These are phyloP conservation scores for Thecophora atra DNA, from an alignment of 2,888 invertebrate genomes.

Conservation along the genomic window DNA sequence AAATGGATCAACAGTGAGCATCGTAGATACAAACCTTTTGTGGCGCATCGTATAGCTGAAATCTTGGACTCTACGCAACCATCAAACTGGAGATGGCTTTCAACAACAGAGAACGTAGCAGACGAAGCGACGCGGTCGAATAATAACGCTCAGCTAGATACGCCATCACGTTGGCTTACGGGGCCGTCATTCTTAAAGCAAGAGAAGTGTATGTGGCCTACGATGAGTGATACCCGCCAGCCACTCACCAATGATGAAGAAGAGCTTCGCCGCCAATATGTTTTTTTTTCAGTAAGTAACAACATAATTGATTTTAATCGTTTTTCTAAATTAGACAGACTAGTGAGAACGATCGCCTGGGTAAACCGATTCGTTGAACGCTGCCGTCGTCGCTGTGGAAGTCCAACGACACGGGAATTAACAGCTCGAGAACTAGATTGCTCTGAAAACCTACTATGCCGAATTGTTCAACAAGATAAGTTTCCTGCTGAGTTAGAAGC, in stretches of 20 bases:
- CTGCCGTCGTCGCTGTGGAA: no score
- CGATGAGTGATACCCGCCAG: background rate
- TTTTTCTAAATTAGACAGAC: no score
- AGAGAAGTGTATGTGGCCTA: conserved; percentile 18
- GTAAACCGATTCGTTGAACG: no score
- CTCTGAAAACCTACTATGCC: no score
- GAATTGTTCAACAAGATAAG: background rate
- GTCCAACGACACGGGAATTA: no score
- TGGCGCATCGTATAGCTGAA: conserved; percentile 39
- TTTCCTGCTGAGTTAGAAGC: background rate
- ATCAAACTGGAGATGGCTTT: conserved; percentile 22
- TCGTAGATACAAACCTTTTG: conserved; percentile 46
- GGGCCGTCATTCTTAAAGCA: background rate
- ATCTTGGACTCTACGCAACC: background rate
- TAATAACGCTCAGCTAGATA: background rate
- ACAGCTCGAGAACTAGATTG: no score
- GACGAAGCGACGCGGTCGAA: conserved; percentile 16
- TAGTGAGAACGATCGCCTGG: no score
- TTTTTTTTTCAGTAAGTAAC: no score
- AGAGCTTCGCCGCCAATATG: no score
- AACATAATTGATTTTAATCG: no score
- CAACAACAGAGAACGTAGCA: conserved; percentile 2
- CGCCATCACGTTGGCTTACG: background rate
- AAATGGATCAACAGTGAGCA: conserved; percentile 38
- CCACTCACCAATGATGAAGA: no score